phyloP scores from a whole-genome alignment of 1,140 invertebrate species.

The Bradysia coprophila region DNA sequence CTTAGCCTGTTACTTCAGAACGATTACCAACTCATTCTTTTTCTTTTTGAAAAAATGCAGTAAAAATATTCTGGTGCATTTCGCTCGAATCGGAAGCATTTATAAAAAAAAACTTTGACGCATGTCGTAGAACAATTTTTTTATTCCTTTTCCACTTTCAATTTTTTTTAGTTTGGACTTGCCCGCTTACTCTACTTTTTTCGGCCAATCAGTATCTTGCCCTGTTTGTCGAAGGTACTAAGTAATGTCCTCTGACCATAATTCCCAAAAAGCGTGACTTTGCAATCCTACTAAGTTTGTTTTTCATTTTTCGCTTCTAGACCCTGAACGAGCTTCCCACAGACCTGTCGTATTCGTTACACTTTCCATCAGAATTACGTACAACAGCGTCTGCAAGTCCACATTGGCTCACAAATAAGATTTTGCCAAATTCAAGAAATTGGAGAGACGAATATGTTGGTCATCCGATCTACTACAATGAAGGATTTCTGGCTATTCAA shows the following conservation, averaged over 20 bases:
- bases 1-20: too few species aligned
- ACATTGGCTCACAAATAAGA: background rate
- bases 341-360: background rate
- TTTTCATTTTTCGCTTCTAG: background rate
- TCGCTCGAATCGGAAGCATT: too few species aligned
- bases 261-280: background rate
- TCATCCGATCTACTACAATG: constrained; percentile 5
- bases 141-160: too few species aligned
- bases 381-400: background rate
- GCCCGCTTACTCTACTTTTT: too few species aligned
- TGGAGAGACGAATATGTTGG: background rate
- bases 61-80: too few species aligned
- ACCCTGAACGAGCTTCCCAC: background rate
- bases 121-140: too few species aligned
- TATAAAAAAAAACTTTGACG: too few species aligned
- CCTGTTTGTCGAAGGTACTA: too few species aligned
- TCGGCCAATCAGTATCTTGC: too few species aligned
- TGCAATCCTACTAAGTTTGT: background rate
- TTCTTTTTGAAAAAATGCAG: too few species aligned
- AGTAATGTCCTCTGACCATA: background rate
- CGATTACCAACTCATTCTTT: too few species aligned
- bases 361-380: constrained; percentile 1
- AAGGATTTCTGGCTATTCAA: constrained; percentile 8
- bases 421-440: constrained; percentile 1
- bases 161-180: too few species aligned